These are phyloP conservation scores for Yponomeuta malinellus DNA, from an alignment of 2,888 invertebrate species.

Conservation along the genomic window DNA sequence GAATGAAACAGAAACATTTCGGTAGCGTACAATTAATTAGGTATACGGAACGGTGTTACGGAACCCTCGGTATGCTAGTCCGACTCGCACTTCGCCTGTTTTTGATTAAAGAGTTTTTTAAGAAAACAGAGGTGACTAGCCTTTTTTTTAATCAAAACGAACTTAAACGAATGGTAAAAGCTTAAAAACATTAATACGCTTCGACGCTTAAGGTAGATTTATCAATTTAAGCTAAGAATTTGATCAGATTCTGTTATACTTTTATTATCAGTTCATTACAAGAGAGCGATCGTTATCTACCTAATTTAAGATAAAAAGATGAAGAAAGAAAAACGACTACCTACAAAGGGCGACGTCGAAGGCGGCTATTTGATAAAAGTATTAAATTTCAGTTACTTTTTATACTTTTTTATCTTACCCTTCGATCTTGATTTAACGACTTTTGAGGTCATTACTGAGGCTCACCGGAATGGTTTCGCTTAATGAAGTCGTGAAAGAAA, in stretches of 20 bases:
- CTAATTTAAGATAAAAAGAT: slow-evolving; percentile 13
- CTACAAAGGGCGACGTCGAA: slow-evolving; percentile 48
- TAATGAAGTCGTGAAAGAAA: slow-evolving; percentile 74
- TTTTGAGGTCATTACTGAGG: slow-evolving; percentile 71
- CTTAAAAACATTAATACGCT: too few species aligned
- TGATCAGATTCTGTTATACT: not conserved
- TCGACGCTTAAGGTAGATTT: too few species aligned
- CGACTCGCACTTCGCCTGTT: too few species aligned
- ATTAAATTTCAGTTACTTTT: slow-evolving; percentile 67
- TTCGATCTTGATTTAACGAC: slow-evolving; percentile 73
- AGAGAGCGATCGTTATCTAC: not conserved
- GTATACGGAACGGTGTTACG: too few species aligned
- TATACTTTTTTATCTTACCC: slow-evolving; percentile 41
- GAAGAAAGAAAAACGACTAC: slow-evolving; percentile 33
- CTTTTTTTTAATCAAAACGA: too few species aligned
- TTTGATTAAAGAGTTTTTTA: too few species aligned
- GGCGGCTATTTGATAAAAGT: slow-evolving; percentile 59
- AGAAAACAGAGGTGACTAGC: too few species aligned
- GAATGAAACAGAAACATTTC: too few species aligned
- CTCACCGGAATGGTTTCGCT: slow-evolving; percentile 69
- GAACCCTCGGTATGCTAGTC: too few species aligned
- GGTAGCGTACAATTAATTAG: too few species aligned
- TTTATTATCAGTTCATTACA: slow-evolving; percentile 5
- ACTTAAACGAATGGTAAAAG: too few species aligned
- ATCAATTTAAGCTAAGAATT: not conserved